Evolutionary conservation across 2,888 invertebrate species (phyloP).

Genomic region (Synanthedon vespiformis): DNA sequence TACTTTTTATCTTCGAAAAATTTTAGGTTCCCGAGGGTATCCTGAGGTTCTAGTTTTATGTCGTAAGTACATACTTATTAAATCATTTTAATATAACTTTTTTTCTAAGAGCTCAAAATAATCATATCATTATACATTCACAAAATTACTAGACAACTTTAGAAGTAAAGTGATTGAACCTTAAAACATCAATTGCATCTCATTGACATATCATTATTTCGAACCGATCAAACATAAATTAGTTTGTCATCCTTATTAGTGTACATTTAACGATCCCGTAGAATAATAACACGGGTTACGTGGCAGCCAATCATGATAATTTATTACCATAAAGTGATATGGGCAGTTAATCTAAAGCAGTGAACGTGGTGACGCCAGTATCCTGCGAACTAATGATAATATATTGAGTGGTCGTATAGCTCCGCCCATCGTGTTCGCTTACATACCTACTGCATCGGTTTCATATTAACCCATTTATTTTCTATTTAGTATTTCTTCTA

Average conservation of each 20-base stretch:
- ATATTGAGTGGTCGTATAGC: conserved; percentile 2
- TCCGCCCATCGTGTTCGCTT: conserved; percentile 1
- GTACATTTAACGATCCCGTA: conserved; percentile 12
- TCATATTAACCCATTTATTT: too few species aligned
- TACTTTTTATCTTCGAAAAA: too few species aligned
- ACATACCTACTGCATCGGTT: neutral
- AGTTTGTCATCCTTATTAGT: conserved; percentile 16
- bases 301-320: conserved; percentile 36
- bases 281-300: conserved; percentile 11
- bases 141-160: too few species aligned
- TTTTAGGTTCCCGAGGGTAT: too few species aligned
- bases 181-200: neutral
- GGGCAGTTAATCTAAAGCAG: conserved; percentile 14
- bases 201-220: neutral
- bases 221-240: conserved; percentile 12
- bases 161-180: too few species aligned
- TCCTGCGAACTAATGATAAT: conserved; percentile 2
- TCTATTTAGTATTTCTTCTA: too few species aligned
- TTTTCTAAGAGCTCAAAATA: too few species aligned
- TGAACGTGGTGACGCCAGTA: conserved; percentile 1
- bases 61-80: too few species aligned
- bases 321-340: conserved; percentile 41
- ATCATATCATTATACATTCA: too few species aligned
- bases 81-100: too few species aligned
- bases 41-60: too few species aligned